Conservation (phyloP, 2,888 invertebrate species). For the Andrena trimmerana region DNA sequence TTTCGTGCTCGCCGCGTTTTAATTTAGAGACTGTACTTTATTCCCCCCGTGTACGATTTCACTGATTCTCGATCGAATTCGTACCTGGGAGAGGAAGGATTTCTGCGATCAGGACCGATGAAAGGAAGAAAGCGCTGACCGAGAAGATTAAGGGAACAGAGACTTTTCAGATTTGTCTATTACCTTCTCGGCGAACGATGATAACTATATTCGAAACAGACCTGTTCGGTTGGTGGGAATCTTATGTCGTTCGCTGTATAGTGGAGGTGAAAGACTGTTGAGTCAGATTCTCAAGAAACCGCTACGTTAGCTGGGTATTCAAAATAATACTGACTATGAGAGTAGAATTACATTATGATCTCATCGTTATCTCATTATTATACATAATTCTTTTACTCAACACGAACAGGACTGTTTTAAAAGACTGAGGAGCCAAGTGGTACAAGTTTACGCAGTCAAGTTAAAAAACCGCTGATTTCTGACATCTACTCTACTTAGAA, state of each 20-base stretch:
- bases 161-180: neutral
- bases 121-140: constrained; percentile 39
- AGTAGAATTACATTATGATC: no score
- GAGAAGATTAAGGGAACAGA: constrained; percentile 10
- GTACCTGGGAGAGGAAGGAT: constrained; percentile 22
- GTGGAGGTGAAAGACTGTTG: no score
- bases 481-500: no score
- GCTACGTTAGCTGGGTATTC: neutral
- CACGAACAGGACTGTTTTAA: constrained; percentile 3
- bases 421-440: constrained; percentile 6
- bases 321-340: no score
- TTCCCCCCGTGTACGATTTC: no score
- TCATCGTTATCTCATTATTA: neutral
- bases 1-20: neutral
- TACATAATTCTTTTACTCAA: neutral
- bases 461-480: neutral
- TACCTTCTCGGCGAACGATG: constrained; percentile 20
- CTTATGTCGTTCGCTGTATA: no score
- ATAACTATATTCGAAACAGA: constrained; percentile 21
- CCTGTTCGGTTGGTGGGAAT: neutral
- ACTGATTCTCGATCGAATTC: neutral
- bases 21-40: no score
- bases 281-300: neutral
- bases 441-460: neutral
- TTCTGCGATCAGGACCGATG: constrained; percentile 24